Evolutionary conservation across 2,888 invertebrate genomes (phyloP).

Genomic region (Asteroscopus sphinx): DNA sequence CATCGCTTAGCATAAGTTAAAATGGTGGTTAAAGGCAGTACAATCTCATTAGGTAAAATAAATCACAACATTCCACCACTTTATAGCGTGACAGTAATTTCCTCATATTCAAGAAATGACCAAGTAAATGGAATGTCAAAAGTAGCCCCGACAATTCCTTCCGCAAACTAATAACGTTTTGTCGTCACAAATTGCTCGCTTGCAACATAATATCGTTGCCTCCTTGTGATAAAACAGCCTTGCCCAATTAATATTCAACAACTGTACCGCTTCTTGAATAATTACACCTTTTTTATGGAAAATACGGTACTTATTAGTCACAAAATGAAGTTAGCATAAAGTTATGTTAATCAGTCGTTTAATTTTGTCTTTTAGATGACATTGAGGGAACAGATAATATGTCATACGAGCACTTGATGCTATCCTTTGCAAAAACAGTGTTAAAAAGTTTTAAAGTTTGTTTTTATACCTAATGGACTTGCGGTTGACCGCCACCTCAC

Average conservation of each 20-base stretch:
- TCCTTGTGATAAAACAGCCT: conserved; percentile 54
- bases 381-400: conserved; percentile 11
- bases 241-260: conserved; percentile 58
- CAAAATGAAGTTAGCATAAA: conserved; percentile 56
- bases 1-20: too few species aligned
- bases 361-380: conserved; percentile 40
- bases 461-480: not conserved
- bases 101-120: conserved; percentile 47
- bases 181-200: conserved; percentile 58
- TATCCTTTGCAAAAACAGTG: not conserved
- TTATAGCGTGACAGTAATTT: conserved; percentile 32
- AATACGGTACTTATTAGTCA: conserved; percentile 57
- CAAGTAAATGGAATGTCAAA: conserved; percentile 47
- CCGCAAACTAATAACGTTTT: conserved; percentile 55
- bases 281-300: conserved; percentile 61
- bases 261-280: conserved; percentile 56
- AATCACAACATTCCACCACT: conserved; percentile 1
- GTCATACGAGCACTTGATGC: not conserved
- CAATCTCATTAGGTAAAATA: too few species aligned
- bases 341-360: conserved; percentile 52
- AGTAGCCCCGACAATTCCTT: conserved; percentile 35
- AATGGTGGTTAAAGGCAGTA: too few species aligned
- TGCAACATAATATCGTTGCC: conserved; percentile 55
- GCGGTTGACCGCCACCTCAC: too few species aligned
- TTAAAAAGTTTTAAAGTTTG: not conserved